phyloP scores from a whole-genome alignment of 2,797 vertebrate species.

The Microhierax caerulescens region DNA sequence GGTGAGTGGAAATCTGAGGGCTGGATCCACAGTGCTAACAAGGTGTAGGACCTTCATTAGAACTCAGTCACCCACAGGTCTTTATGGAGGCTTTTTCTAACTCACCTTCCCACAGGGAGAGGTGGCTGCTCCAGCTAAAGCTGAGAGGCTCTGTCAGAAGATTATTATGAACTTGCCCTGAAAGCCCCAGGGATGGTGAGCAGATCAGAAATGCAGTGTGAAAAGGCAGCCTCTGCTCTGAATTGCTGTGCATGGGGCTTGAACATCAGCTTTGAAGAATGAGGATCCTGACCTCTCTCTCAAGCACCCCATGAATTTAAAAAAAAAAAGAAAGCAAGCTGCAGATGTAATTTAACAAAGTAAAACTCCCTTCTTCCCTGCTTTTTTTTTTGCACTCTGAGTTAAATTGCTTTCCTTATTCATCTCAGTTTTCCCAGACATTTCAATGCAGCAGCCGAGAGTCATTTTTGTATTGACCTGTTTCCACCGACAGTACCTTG shows the following conservation, averaged over 20 bases:
- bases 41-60: not conserved
- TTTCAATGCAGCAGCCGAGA: not conserved
- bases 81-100: not conserved
- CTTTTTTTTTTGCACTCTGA: fast-evolving
- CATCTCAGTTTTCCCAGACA: not conserved
- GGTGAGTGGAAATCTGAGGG: not conserved
- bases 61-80: not conserved
- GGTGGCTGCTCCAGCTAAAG: not conserved
- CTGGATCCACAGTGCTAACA: not conserved
- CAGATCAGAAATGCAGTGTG: not conserved
- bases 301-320: not conserved
- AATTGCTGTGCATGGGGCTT: not conserved
- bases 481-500: not conserved
- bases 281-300: not conserved
- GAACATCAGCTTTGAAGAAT: not conserved
- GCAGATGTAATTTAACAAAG: not conserved
- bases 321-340: not conserved
- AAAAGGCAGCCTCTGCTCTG: not conserved
- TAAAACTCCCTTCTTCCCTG: fast-evolving
- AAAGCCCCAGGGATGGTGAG: not conserved
- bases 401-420: not conserved
- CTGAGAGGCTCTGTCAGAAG: not conserved
- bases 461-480: not conserved
- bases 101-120: not conserved
- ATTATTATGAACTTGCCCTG: not conserved